Conservation (phyloP, 2,113 vertebrate species). For the Psammodynastes pulverulentus region DNA sequence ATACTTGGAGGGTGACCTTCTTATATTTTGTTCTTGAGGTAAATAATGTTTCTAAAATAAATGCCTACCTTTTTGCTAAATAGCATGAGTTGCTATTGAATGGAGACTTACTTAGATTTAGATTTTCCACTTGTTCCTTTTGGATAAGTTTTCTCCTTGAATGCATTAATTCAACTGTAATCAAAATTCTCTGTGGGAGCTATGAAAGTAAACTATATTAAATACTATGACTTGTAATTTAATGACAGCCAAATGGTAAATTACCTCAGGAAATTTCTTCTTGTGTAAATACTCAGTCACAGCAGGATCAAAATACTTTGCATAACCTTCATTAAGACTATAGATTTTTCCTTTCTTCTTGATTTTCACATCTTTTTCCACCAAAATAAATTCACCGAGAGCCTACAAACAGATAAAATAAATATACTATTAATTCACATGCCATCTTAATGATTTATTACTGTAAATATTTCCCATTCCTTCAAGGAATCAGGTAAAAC, state of each 20-base stretch:
- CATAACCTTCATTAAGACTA: slow-evolving; percentile 96
- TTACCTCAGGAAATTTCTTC: slow-evolving; percentile 96
- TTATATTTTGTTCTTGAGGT: background rate
- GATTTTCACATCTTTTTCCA: slow-evolving; percentile 88
- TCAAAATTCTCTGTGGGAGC: background rate
- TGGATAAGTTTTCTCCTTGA: background rate
- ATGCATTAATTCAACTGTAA: background rate
- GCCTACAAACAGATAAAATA: slow-evolving; percentile 66
- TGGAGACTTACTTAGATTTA: background rate
- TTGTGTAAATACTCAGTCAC: slow-evolving; percentile 87
- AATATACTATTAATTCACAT: background rate
- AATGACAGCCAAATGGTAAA: slow-evolving; percentile 30
- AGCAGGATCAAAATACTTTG: slow-evolving; percentile 89
- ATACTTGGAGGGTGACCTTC: background rate
- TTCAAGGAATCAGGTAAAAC: background rate
- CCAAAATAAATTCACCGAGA: slow-evolving; percentile 93
- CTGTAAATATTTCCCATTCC: background rate
- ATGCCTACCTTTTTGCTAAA: background rate
- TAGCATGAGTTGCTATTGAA: background rate
- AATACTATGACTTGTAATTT: background rate
- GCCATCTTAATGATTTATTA: background rate
- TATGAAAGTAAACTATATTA: background rate
- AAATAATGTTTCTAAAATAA: background rate
- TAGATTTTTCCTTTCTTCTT: slow-evolving; percentile 92
- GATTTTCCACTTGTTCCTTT: background rate